Evolutionary conservation across 2,888 invertebrate species (phyloP).

Genomic region (Cheilosia vernalis): DNA sequence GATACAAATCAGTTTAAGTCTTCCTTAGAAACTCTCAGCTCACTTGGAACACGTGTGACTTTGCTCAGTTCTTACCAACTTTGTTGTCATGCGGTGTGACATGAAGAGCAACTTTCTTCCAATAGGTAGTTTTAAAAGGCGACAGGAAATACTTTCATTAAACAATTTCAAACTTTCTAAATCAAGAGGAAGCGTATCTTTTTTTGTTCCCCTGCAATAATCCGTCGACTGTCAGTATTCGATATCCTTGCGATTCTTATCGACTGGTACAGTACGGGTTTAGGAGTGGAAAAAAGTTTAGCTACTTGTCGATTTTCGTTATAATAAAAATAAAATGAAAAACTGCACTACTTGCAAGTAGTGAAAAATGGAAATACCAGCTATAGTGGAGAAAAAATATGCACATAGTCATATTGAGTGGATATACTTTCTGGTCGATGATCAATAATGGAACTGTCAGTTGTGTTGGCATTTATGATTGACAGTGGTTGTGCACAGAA

Average conservation of each 20-base stretch:
- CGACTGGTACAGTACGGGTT: conserved; percentile 9
- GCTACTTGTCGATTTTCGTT: conserved; percentile 37
- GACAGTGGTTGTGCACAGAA: conserved; percentile 21
- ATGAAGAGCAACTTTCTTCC: background rate
- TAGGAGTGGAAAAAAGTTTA: conserved; percentile 28
- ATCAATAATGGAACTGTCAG: conserved; percentile 59
- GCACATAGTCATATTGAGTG: conserved; percentile 5
- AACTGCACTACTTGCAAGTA: conserved; percentile 31
- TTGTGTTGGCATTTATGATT: conserved; percentile 54
- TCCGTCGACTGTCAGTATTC: conserved; percentile 20
- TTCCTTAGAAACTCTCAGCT: conserved; percentile 12
- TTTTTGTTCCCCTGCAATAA: conserved; percentile 2
- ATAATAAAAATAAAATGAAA: conserved; percentile 34
- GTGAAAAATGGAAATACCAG: conserved; percentile 1
- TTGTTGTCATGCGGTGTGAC: background rate
- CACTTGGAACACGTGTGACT: conserved; percentile 8
- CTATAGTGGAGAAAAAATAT: background rate
- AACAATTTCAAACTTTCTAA: conserved; percentile 53
- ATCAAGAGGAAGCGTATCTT: conserved; percentile 12
- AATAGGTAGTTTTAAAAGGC: conserved; percentile 18
- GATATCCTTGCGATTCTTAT: conserved; percentile 17
- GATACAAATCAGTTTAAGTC: conserved; percentile 47
- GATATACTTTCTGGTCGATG: conserved; percentile 46
- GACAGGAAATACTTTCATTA: conserved; percentile 53
- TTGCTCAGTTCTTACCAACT: background rate